Base-by-base conservation (phyloP, 2,888 invertebrate species). In the Drosophila picticornis region DNA sequence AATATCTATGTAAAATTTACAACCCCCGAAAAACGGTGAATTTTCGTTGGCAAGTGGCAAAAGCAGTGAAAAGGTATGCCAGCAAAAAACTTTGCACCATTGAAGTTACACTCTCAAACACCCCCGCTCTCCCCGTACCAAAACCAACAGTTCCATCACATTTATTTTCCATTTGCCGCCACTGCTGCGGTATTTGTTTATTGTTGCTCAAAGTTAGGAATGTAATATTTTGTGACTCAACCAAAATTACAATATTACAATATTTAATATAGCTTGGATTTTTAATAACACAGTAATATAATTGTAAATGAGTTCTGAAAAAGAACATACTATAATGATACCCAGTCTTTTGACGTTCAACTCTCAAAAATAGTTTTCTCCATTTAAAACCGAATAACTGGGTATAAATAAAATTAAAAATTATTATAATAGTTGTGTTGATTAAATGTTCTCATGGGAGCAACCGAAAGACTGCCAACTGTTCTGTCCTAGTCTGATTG, bases 21-120 rank as follows among this genome's bases (percentile, higher is more conserved):
- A 34, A 50, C 38, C 31, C 34, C 29, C 31, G 1, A 40, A 48
- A 27, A 55, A 22, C 13, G 27, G 25, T 7, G 19, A 29, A 61
- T 53, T 63, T 73, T 53, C 22, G 62, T 57, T 71, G 62, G 52
- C 60, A 70, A 66, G 69, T 79, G 75, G 78, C 74, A 74, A 78
- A 71, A 75, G 65, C 72, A 62, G 75, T 72, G 43, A 72, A 75
- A 72, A 72, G 75, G 78, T 74, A 64, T 63, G 31, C 46, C 48
- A 40, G 52, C 56, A 43, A 43, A 51, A 55, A 78, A 71, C 59
- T 78, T 71, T 68, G 59, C 79, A 67, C 61, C 63, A 65, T 51
- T 48, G 58, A 61, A 57, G 58, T 48, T 25, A 7, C n/a, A 38
- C 38, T 13, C 52, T 32, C 16, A 13, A 34, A 32, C 53, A 4